Evolutionary conservation across 2,797 vertebrate species (phyloP), one percentile per base, ranked within the genome.

Genomic region (Lemur catta): DNA sequence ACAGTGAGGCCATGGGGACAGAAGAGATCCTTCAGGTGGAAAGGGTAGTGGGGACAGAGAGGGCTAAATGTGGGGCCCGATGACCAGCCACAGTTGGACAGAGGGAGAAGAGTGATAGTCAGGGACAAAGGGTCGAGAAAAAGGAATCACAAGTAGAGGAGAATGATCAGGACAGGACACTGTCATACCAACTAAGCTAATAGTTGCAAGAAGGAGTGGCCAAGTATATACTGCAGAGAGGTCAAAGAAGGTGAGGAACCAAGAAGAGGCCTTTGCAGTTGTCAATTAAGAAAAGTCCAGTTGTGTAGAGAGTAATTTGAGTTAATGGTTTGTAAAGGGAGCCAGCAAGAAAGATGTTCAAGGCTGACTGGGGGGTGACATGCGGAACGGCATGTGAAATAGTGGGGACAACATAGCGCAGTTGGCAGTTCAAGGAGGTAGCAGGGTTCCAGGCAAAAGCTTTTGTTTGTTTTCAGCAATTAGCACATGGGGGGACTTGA

Each of bases 301-400:
- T 61, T n/a, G 48, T 72, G 24, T 18, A 71, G 82, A 72, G 72
- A 74, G 17, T 75, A 80, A 91, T 43, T 38, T 52, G 38, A 84
- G 74, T 93, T 86, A 71, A 94, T 96, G 91, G 63, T 88, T 93
- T 82, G 43, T 72, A 91, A 92, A 65, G 30, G 41, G 78, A 90
- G 63, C 55, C 30, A 67, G 48, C 74, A 92, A 91, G 74, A 94
- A 82, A 84, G 80, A 82, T 65, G 76, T 72, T 88, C 71, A 79
- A 28, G 82, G n/a, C 24, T 79, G 48, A 17, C 67, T 48, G 74
- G 46, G 90, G 18, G 20, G 52, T 43, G 72, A 78, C 35, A 20
- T 52, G 48, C 48, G 30, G 63, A 76, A 33, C 1, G 33, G 52
- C 4, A 13, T 55, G 50, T 78, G n/a, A 48, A 52, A 10, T 9